phyloP scores from a whole-genome alignment of 2,888 invertebrate genomes.

The Silvanus unidentatus region DNA sequence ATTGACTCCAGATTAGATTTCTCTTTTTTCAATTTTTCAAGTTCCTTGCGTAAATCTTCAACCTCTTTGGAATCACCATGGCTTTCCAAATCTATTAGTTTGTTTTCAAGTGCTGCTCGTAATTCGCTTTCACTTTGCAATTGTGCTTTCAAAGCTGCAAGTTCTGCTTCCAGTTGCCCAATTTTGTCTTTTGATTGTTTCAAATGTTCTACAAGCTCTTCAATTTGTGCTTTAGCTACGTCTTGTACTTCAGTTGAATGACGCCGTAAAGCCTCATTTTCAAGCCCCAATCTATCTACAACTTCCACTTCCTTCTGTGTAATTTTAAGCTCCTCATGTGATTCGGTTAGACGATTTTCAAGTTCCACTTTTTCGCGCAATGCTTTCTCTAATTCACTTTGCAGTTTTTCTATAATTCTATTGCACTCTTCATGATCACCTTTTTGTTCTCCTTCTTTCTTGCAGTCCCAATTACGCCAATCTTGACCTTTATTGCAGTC shows the following conservation, averaged over 20 bases:
- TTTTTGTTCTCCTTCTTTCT: slow-evolving; percentile 6
- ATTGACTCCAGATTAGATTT: slow-evolving; percentile 27
- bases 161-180: slow-evolving; percentile 23
- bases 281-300: slow-evolving; percentile 21
- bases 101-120: slow-evolving; percentile 7
- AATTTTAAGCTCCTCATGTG: background rate
- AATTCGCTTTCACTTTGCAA: slow-evolving; percentile 1
- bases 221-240: slow-evolving; percentile 38
- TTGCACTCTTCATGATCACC: slow-evolving; percentile 4
- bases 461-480: slow-evolving; percentile 5
- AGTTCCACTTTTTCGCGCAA: background rate
- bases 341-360: background rate
- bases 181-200: slow-evolving; percentile 26
- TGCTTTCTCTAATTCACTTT: background rate
- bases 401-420: background rate
- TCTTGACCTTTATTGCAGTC: slow-evolving; percentile 5
- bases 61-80: slow-evolving; percentile 7
- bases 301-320: slow-evolving; percentile 14
- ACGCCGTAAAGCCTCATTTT: slow-evolving; percentile 37
- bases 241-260: slow-evolving; percentile 39
- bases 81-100: background rate
- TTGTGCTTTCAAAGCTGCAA: background rate
- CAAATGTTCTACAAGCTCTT: slow-evolving; percentile 33
- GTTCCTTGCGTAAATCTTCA: slow-evolving; percentile 11
- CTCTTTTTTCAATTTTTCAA: slow-evolving; percentile 19